Evolutionary conservation across 2,888 invertebrate genomes (phyloP), one percentile per base, ranked within the genome.

Genomic region (Polydrusus cervinus): DNA sequence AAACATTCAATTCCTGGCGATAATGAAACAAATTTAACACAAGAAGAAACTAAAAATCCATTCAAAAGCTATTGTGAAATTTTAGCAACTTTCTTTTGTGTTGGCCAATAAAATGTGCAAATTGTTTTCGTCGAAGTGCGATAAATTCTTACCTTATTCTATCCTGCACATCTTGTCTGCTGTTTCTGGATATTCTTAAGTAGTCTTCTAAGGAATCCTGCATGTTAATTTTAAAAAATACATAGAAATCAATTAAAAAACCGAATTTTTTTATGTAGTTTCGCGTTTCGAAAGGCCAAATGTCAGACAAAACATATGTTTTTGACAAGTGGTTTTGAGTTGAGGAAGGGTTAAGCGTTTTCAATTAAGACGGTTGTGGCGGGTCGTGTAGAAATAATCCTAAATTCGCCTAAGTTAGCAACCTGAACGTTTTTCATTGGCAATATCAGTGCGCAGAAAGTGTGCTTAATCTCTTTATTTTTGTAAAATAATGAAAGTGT

Each of bases 191-290:
- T 40, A 85, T 75, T 79, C 80, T 82, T 57, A 86, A 79, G 69
- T 83, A 87, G 79, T 86, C 85, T 79, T 86, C 86, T 13, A 86
- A 68, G 2, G 85, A 85, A 78, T 87, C 86, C 68, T 86, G 83
- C 85, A 86, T 86, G 75, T 74, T 78, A 68, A 25, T 14, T 34
- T 25, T 45, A 30, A 18, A 57, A 40, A 57, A 38, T 34, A 64
- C 11, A 3, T 10, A 38, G 11, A 60, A 40, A 60, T 40, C 57
- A 38, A 38, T 14, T 2, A 49, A 64, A 49, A 64, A 64, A 30
- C 34, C 14, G 16, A 45, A 47, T 30, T 49, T 47, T 49, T 13
- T 7, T 10, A 34, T 7, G 34, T 34, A 34, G 34, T 34, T 47
- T 47, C 47, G n/a, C 49, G 49, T 64, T 64, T 34, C 3, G 8